Conservation (phyloP, 2,888 invertebrate species). For the Platycheirus albimanus region DNA sequence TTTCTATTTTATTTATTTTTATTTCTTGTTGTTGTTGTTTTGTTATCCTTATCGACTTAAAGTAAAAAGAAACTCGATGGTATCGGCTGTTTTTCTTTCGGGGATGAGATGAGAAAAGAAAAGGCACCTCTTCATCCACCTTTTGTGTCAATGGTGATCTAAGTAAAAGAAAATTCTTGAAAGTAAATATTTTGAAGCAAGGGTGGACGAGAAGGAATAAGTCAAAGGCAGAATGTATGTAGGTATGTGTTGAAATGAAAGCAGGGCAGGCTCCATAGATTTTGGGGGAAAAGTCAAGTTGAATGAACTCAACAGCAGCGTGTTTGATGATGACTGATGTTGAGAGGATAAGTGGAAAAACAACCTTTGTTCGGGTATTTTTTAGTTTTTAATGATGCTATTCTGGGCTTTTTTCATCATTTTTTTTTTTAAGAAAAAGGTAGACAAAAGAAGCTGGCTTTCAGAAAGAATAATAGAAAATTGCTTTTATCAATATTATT, state of each 20-base stretch:
- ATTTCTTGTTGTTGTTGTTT: slow-evolving; percentile 44
- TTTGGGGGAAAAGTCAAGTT: slow-evolving; percentile 26
- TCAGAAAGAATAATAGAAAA: slow-evolving; percentile 33
- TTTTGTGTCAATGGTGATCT: slow-evolving; percentile 7
- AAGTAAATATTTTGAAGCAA: slow-evolving; percentile 30
- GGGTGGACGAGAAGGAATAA: slow-evolving; percentile 30
- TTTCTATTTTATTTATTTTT: slow-evolving; percentile 19
- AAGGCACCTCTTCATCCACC: background rate
- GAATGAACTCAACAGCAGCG: slow-evolving; percentile 34
- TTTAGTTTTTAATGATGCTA: slow-evolving; percentile 44
- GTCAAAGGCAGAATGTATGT: background rate
- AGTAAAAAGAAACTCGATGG: slow-evolving; percentile 20
- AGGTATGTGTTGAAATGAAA: too few relatives aligned
- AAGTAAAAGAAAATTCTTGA: slow-evolving; percentile 21
- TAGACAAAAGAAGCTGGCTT: slow-evolving; percentile 40
- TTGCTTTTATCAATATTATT: slow-evolving; percentile 44
- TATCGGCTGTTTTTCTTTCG: background rate
- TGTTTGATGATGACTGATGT: slow-evolving; percentile 36
- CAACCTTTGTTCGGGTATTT: slow-evolving; percentile 27
- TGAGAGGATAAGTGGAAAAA: slow-evolving; percentile 40
- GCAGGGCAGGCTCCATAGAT: background rate
- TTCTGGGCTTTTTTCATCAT: background rate
- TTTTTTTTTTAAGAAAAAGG: slow-evolving; percentile 17
- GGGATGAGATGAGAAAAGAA: background rate
- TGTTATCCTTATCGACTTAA: slow-evolving; percentile 44